Evolutionary conservation across 2,797 vertebrate genomes (phyloP).

Genomic region (Chloroceryle inda): DNA sequence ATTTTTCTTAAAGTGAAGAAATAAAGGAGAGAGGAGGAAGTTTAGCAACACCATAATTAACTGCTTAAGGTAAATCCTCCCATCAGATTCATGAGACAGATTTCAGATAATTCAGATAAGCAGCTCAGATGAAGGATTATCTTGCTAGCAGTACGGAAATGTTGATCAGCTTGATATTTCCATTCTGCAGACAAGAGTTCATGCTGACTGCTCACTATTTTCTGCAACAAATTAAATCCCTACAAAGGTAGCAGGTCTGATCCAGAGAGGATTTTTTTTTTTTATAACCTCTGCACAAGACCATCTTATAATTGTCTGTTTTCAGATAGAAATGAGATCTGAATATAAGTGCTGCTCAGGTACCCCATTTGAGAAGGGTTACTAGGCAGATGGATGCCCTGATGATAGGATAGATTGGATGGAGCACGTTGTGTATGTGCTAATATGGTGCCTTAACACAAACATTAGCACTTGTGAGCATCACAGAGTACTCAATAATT

Average conservation of each 20-base stretch:
- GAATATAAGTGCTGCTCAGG: background rate
- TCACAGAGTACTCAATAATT: background rate
- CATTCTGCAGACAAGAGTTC: slow-evolving; percentile 48
- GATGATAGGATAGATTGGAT: background rate
- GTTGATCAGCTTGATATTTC: slow-evolving; percentile 70
- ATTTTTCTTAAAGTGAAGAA: slow-evolving; percentile 27
- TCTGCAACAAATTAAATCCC: slow-evolving; percentile 30
- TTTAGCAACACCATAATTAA: slow-evolving; percentile 65
- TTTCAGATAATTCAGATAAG: slow-evolving; percentile 78
- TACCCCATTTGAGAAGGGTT: background rate
- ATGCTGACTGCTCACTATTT: slow-evolving; percentile 35
- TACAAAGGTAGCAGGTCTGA: slow-evolving; percentile 5
- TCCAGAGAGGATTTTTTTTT: background rate
- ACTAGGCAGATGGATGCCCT: background rate
- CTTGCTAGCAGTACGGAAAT: slow-evolving; percentile 62
- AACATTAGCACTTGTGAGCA: background rate
- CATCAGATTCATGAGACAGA: slow-evolving; percentile 59
- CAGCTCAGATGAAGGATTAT: slow-evolving; percentile 71
- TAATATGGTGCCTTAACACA: background rate
- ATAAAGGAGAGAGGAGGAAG: slow-evolving; percentile 36
- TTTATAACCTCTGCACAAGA: background rate
- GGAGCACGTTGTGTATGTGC: background rate
- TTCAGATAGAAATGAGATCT: slow-evolving; percentile 6
- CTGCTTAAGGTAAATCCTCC: slow-evolving; percentile 65
- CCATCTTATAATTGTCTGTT: background rate